These are phyloP conservation scores for Salpingus planirostris DNA, from an alignment of 2,888 invertebrate species.

Conservation along the genomic window DNA sequence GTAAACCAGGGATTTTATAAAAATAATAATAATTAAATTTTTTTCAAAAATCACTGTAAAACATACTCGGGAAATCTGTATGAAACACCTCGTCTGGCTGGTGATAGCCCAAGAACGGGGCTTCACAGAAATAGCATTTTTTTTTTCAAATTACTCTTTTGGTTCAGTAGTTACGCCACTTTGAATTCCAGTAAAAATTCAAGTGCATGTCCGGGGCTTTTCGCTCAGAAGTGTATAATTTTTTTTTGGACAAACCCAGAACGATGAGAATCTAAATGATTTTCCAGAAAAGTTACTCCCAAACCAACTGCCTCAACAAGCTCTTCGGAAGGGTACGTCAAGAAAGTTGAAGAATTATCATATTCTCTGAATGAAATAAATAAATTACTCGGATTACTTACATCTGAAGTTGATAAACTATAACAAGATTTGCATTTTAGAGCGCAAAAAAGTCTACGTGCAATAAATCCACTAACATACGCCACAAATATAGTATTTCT, in stretches of 20 bases:
- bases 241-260: background rate
- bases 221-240: no score
- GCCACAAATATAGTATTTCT: background rate
- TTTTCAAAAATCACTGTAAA: no score
- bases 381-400: background rate
- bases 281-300: background rate
- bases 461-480: background rate
- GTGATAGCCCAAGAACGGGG: no score
- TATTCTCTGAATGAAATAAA: background rate
- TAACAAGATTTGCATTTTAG: background rate
- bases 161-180: no score
- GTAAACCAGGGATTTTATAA: no score
- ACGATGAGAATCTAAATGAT: background rate
- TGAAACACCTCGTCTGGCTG: no score
- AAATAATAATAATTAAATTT: no score
- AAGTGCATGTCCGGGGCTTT: no score
- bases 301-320: background rate
- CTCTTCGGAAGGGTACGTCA: background rate
- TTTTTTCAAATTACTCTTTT: no score
- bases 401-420: background rate
- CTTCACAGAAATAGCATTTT: no score
- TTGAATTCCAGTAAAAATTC: no score
- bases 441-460: background rate
- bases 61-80: no score
- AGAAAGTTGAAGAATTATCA: background rate